A percentile compares a stretch with the other conserved stretches of the same genome.
Conservation (phyloP, 2,888 invertebrate species). For the Aproaerema taeniolella region DNA sequence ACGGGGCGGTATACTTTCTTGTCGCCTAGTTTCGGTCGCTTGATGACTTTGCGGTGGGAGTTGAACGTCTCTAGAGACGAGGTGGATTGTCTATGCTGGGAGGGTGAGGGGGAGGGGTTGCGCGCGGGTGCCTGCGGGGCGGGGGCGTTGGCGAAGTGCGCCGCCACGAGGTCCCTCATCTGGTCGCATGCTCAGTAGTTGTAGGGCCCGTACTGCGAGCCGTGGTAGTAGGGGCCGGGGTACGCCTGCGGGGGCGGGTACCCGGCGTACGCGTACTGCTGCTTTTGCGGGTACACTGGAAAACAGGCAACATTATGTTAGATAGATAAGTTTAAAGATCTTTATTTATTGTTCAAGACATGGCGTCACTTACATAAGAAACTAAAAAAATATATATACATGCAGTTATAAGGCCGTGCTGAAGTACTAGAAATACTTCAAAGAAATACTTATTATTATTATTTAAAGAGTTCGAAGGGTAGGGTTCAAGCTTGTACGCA, state of each 20-base stretch:
- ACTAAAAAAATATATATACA: no score
- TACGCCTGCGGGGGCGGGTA: slow-evolving; percentile 90
- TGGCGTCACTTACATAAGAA: no score
- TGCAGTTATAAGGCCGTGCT: no score
- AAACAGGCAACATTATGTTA: no score
- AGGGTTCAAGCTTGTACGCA: no score
- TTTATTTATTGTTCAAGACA: no score
- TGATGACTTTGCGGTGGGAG: slow-evolving; percentile 56
- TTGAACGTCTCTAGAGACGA: slow-evolving; percentile 57
- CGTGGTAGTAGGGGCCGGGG: slow-evolving; percentile 93
- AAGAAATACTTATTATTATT: no score
- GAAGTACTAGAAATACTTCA: no score
- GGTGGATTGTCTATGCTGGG: slow-evolving; percentile 27
- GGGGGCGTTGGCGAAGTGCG: slow-evolving; percentile 61
- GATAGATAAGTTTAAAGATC: no score
- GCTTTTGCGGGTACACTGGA: slow-evolving; percentile 95
- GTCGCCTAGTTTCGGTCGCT: slow-evolving; percentile 52
- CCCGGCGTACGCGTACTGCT: slow-evolving; percentile 93
- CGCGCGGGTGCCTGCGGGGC: slow-evolving; percentile 71
- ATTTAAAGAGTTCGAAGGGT: no score
- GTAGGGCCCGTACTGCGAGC: slow-evolving; percentile 95
- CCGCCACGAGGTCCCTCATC: slow-evolving; percentile 72
- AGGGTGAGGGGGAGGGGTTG: slow-evolving; percentile 42
- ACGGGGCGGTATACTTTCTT: slow-evolving; percentile 58
- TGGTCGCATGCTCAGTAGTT: slow-evolving; percentile 86